Evolutionary conservation across 2,888 invertebrate species (phyloP), one percentile per base, ranked within the genome.

Genomic region (Leptura quadrifasciata): DNA sequence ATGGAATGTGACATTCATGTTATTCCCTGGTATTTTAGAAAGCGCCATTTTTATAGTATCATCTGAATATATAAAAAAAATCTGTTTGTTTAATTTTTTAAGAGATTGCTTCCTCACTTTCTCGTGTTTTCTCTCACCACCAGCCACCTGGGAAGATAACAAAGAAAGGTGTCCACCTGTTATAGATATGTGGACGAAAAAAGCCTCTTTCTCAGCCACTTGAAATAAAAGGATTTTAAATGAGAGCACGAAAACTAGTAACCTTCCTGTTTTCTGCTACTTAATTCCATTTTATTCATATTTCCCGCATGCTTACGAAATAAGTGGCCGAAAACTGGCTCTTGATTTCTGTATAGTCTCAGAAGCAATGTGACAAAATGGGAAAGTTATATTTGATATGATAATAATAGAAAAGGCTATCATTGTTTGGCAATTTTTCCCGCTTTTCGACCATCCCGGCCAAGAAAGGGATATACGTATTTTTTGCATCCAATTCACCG

Each of bases 161-260:
- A 58, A 24, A 58, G 18, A 21, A 58, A 58, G 20, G 17, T 58
- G 21, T 4, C 8, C 58, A 58, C 15, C 5, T 24, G 57, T 57
- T 57, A 4, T 57, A 57, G 24, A 10, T 58, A 58, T 58, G 21
- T 24, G 8, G 21, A 8, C 20, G 58, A 2, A 20, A 58, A 2
- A 24, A 58, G 21, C 12, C 58, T 58, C 58, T 58, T 58, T 20
- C 58, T 58, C 58, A 21, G n/a, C 58, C 58, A 20, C 58, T n/a
- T 12, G n/a, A 58, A 58, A 20, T 58, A 58, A 9, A 58, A 21
- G 58, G 9, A 17, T 21, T n/a, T 58, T 58, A 58, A 58, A 58
- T 20, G 18, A 58, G 12, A 18, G 21, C 21, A 58, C 58, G 58
- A 58, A 58, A 58, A 58, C 21, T 12, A 2, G 57, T 57, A 57